Conservation (phyloP, 1,140 invertebrate genomes). For the Nixonia krombeini region DNA sequence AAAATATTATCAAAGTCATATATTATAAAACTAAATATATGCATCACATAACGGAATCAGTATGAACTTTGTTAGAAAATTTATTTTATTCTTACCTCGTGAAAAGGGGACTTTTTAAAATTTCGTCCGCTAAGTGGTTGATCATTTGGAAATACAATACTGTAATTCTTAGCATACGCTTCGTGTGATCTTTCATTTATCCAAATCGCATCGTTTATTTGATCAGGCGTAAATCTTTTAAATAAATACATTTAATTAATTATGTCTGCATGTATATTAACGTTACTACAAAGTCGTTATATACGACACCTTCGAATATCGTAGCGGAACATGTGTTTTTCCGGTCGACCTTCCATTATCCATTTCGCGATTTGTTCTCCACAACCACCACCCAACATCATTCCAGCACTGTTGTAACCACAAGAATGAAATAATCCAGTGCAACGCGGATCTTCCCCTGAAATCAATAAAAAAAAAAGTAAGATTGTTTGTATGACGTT, state of each 20-base stretch:
- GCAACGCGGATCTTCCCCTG: conserved; percentile 73
- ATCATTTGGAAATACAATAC: conserved; percentile 87
- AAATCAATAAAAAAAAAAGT: too few relatives aligned
- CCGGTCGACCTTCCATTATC: conserved; percentile 85
- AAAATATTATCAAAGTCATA: conserved; percentile 16
- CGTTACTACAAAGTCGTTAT: not conserved
- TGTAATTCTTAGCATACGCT: conserved; percentile 89
- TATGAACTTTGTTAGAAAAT: too few relatives aligned
- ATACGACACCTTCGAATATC: conserved; percentile 78
- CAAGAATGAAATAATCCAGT: conserved; percentile 84
- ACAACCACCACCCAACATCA: conserved; percentile 91
- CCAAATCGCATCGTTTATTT: conserved; percentile 81
- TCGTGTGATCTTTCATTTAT: conserved; percentile 86
- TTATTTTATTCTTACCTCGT: conserved; percentile 73
- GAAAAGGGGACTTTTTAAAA: conserved; percentile 78
- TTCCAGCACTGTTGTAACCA: conserved; percentile 91
- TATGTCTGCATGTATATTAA: too few relatives aligned
- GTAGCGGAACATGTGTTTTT: conserved; percentile 87
- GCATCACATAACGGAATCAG: too few relatives aligned
- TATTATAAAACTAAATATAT: conserved; percentile 6
- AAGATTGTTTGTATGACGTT: too few relatives aligned
- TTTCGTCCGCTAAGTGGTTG: conserved; percentile 87
- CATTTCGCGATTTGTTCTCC: conserved; percentile 87
- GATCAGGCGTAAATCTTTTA: conserved; percentile 78
- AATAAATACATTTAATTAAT: too few relatives aligned